These are phyloP conservation scores for Blennius ocellaris DNA, from an alignment of 2,113 vertebrate genomes.

Conservation along the genomic window DNA sequence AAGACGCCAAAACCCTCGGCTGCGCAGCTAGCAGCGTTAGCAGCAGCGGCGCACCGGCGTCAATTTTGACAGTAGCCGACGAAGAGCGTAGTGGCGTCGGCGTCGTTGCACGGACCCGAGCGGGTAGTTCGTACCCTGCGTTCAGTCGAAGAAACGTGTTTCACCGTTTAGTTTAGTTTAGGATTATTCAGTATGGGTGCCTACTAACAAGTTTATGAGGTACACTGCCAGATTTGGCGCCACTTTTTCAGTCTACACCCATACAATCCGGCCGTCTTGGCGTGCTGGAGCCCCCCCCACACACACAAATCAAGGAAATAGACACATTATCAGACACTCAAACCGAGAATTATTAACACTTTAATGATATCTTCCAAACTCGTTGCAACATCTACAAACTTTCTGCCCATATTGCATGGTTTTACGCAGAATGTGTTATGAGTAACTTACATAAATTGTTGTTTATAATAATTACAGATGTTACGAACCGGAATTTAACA, in stretches of 20 bases:
- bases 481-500: neutral
- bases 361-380: neutral
- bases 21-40: slow-evolving; percentile 69
- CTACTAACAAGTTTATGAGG: slow-evolving; percentile 58
- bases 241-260: slow-evolving; percentile 81
- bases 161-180: neutral
- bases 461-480: neutral
- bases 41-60: slow-evolving; percentile 73
- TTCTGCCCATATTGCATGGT: neutral
- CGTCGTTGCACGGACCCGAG: slow-evolving; percentile 35
- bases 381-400: neutral
- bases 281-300: slow-evolving; percentile 12
- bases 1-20: slow-evolving; percentile 48
- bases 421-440: neutral
- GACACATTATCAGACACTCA: neutral
- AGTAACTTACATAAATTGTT: neutral
- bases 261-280: slow-evolving; percentile 61
- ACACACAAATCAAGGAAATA: slow-evolving; percentile 22
- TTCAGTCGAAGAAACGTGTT: neutral
- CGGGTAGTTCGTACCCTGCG: slow-evolving; percentile 18
- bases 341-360: neutral
- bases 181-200: neutral
- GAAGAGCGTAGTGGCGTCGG: slow-evolving; percentile 59
- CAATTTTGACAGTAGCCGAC: slow-evolving; percentile 82
- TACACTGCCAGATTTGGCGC: slow-evolving; percentile 74